These are phyloP conservation scores for Melanotaenia pygmaea DNA, from an alignment of 2,797 vertebrate genomes.

Conservation along the genomic window DNA sequence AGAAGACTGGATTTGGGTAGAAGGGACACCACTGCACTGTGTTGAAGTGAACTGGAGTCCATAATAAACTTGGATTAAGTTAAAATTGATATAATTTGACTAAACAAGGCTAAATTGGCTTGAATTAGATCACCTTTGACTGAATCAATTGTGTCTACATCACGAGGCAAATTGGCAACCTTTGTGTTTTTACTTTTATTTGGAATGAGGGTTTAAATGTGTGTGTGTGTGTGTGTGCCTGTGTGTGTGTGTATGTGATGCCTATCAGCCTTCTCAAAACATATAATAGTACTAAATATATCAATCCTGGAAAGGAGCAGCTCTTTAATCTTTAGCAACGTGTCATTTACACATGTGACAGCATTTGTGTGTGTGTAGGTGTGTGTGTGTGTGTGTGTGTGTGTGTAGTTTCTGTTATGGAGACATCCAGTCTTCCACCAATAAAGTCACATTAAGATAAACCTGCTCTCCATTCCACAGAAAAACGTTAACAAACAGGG, in stretches of 20 bases:
- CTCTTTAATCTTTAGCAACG: constrained; percentile 7
- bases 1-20: neutral
- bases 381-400: neutral
- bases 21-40: neutral
- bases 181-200: neutral
- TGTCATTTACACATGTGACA: constrained; percentile 6
- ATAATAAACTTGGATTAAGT: neutral
- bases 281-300: neutral
- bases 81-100: neutral
- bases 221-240: neutral
- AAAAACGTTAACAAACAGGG: constrained; percentile 57
- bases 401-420: constrained; percentile 26
- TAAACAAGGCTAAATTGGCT: neutral
- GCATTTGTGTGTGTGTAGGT: no score
- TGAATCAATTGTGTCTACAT: neutral
- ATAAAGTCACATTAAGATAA: constrained; percentile 66
- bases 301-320: constrained; percentile 20
- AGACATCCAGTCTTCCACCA: constrained; percentile 34
- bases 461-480: constrained; percentile 35
- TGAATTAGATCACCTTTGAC: neutral
- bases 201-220: neutral
- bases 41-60: neutral
- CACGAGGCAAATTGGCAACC: neutral
- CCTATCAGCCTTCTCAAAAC: neutral
- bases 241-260: neutral